Conservation (phyloP, 2,888 invertebrate species). For the Antheraea yamamai region DNA sequence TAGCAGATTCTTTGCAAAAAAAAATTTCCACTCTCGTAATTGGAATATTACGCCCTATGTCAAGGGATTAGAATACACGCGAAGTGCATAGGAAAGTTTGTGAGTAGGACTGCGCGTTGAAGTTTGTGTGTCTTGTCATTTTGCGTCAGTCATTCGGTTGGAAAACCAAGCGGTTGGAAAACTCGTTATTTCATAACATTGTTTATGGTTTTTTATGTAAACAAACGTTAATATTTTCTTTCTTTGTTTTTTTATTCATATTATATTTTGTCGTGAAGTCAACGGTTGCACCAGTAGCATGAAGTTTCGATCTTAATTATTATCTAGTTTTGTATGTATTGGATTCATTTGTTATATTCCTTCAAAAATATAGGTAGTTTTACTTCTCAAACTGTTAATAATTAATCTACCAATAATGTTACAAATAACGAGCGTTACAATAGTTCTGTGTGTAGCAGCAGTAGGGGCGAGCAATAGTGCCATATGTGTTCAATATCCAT, state of each 20-base stretch:
- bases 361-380: neutral
- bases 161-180: constrained; percentile 9
- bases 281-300: neutral
- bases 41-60: neutral
- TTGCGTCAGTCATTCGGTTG: constrained; percentile 11
- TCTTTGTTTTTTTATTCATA: neutral
- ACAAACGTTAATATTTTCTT: neutral
- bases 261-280: neutral
- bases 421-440: constrained; percentile 20
- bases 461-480: constrained; percentile 47
- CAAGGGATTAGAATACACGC: neutral
- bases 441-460: constrained; percentile 12
- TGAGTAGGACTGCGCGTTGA: neutral
- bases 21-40: neutral
- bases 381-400: constrained; percentile 44
- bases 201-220: neutral
- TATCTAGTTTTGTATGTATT: neutral
- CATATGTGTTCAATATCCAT: constrained; percentile 74
- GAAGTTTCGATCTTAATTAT: neutral
- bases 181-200: constrained; percentile 3
- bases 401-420: constrained; percentile 62
- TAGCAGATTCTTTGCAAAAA: neutral
- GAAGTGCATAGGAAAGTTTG: neutral
- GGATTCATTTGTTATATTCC: neutral
- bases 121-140: constrained; percentile 13